Percentiles rank a stretch among this genome's conserved stretches.
Evolutionary conservation across 2,113 vertebrate genomes (phyloP).

Genomic region (Pygoscelis adeliae): DNA sequence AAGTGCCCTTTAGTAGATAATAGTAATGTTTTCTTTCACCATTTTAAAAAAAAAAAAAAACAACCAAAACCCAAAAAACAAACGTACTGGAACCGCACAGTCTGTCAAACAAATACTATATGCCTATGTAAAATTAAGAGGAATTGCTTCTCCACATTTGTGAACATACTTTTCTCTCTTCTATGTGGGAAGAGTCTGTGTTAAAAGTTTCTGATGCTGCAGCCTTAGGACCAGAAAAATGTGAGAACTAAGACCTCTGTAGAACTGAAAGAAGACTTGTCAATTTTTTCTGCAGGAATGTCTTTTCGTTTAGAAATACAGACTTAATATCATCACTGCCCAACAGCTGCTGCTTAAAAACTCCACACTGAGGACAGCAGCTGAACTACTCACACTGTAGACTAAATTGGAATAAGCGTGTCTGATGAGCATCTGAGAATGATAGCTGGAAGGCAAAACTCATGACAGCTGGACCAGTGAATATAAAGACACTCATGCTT

Average conservation of each 20-base stretch:
- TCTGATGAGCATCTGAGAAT: neutral
- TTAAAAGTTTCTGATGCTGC: neutral
- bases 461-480: neutral
- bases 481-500: neutral
- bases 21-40: neutral
- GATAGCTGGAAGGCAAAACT: constrained; percentile 1
- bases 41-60: neutral
- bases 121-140: neutral
- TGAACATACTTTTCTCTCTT: neutral
- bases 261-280: neutral
- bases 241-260: neutral
- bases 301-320: neutral
- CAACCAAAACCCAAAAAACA: neutral
- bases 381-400: neutral
- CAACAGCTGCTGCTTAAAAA: constrained; percentile 4
- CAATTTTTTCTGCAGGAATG: neutral
- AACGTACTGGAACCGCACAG: neutral
- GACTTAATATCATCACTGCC: neutral
- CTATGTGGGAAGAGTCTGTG: neutral
- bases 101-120: neutral
- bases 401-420: neutral
- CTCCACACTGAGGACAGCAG: neutral
- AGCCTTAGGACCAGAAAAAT: neutral
- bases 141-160: neutral
- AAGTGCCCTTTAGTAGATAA: neutral